Percentiles rank a stretch among this genome's conserved stretches.
Evolutionary conservation across 2,797 vertebrate species (phyloP).

Genomic region (Phrynocephalus guinanensis): DNA sequence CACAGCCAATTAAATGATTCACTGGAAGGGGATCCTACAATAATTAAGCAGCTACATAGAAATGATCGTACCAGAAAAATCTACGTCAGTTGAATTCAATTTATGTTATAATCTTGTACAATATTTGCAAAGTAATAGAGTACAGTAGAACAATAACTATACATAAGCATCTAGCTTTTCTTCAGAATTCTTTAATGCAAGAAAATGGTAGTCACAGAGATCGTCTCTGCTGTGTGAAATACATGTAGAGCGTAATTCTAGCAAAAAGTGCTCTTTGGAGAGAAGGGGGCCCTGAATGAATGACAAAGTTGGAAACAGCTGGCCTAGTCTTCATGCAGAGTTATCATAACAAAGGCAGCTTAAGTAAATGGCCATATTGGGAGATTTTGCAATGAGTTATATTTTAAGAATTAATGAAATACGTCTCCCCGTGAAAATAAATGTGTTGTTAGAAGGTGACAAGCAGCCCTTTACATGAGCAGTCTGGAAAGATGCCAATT

Average conservation of each 20-base stretch:
- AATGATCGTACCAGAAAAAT: not conserved
- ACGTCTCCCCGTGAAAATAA: conserved; percentile 64
- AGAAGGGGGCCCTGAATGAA: conserved; percentile 40
- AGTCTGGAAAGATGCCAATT: conserved; percentile 67
- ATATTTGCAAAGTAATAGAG: not conserved
- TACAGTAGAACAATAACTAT: rapidly evolving
- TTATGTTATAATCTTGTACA: not conserved
- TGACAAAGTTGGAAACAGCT: conserved; percentile 42
- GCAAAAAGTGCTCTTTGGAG: conserved; percentile 9
- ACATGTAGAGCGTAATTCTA: conserved; percentile 25
- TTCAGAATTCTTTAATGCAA: not conserved
- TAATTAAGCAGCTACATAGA: not conserved
- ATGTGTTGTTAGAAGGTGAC: conserved; percentile 51
- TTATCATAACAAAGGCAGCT: conserved; percentile 53
- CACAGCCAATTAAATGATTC: conserved; percentile 4
- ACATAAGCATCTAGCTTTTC: not conserved
- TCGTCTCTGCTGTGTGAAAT: not conserved
- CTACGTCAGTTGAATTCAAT: not conserved
- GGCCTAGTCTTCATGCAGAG: not conserved
- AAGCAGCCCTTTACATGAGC: conserved; percentile 64
- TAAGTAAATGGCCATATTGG: conserved; percentile 59
- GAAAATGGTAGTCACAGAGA: not conserved
- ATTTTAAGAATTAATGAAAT: conserved; percentile 70
- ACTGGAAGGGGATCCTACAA: not conserved
- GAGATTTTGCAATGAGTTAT: conserved; percentile 59